Evolutionary conservation across 2,888 invertebrate species (phyloP).

Genomic region (Stramonita haemastoma): DNA sequence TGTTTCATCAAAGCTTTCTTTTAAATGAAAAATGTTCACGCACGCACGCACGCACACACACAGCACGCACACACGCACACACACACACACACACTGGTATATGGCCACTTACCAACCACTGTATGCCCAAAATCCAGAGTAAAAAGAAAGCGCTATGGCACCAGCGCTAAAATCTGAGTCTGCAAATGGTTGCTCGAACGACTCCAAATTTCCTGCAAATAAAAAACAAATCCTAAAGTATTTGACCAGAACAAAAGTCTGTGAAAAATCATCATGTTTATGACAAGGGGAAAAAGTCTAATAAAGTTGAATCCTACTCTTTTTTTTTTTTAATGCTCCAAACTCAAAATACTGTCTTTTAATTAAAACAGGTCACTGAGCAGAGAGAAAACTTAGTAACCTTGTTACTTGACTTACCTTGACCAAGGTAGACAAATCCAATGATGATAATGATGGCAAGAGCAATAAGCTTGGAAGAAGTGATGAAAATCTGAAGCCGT

Average conservation of each 20-base stretch:
- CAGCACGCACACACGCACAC: not conserved
- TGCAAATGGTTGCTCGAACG: slow-evolving; percentile 65
- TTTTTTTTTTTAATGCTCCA: not conserved
- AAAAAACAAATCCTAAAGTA: not conserved
- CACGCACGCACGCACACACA: not conserved
- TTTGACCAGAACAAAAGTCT: not conserved
- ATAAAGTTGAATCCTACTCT: not conserved
- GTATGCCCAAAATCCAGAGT: slow-evolving; percentile 74
- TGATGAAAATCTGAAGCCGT: slow-evolving; percentile 72
- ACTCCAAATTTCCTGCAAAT: slow-evolving; percentile 63
- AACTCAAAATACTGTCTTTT: not conserved
- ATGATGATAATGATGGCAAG: slow-evolving; percentile 88
- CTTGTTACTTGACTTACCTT: slow-evolving; percentile 63
- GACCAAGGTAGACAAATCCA: slow-evolving; percentile 89
- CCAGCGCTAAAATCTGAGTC: slow-evolving; percentile 79
- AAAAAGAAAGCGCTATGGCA: slow-evolving; percentile 80
- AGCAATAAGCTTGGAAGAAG: slow-evolving; percentile 71
- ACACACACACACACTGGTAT: not conserved
- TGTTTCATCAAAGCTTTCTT: too few species aligned
- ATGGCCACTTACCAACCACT: slow-evolving; percentile 79
- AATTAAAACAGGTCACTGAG: not conserved
- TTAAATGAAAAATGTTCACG: not conserved
- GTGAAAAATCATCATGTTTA: not conserved
- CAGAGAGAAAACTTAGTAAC: not conserved
- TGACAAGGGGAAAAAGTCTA: not conserved